Evolutionary conservation across 2,888 invertebrate genomes (phyloP).

Genomic region (Lepidochitona cinerea): DNA sequence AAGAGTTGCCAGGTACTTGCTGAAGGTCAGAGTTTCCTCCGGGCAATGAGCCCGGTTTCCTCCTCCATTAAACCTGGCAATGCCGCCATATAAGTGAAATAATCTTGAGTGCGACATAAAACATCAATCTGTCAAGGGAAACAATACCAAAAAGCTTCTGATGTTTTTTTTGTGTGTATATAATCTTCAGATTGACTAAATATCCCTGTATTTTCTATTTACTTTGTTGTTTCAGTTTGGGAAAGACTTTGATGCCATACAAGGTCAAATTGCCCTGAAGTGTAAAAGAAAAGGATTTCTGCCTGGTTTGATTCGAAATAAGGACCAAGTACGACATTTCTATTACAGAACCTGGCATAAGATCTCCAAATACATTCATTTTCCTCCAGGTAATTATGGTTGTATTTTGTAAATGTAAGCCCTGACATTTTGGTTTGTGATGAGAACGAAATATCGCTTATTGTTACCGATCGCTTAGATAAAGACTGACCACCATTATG

Average conservation of each 20-base stretch:
- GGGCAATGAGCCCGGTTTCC: no score
- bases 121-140: not conserved
- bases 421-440: not conserved
- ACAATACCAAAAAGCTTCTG: not conserved
- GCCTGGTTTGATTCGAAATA: conserved; percentile 81
- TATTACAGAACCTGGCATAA: conserved; percentile 97
- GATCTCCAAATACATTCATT: conserved; percentile 82
- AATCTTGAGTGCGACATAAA: no score
- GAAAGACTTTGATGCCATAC: conserved; percentile 95
- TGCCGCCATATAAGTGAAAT: no score
- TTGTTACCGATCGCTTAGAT: no score
- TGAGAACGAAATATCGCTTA: no score
- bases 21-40: no score
- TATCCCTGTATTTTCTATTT: not conserved
- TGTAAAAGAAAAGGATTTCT: conserved; percentile 83
- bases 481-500: no score
- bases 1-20: no score
- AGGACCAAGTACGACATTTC: conserved; percentile 94
- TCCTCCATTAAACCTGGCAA: no score
- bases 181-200: not conserved
- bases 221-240: conserved; percentile 76
- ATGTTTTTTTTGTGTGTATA: not conserved
- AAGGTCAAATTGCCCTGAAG: conserved; percentile 86
- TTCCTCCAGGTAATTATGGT: conserved; percentile 11
- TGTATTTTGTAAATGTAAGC: not conserved